These are phyloP conservation scores for Eudorcas thomsonii DNA, from an alignment of 2,113 vertebrate species.

Conservation along the genomic window DNA sequence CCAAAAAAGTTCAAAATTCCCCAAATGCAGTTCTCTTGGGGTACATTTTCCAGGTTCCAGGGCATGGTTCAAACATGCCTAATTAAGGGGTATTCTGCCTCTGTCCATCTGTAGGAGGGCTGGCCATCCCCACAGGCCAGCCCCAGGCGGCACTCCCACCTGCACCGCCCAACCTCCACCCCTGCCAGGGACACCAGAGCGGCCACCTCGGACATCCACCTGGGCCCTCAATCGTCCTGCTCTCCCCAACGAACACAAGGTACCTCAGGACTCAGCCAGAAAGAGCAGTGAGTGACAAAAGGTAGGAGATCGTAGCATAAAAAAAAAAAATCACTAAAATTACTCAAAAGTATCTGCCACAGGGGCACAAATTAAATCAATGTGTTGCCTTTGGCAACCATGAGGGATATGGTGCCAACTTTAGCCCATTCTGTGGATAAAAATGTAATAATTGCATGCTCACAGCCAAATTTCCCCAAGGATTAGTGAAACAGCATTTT, in stretches of 20 bases:
- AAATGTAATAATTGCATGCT: conserved; percentile 34
- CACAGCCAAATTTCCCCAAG: conserved; percentile 1
- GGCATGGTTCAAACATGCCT: neutral
- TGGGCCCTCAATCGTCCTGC: rapidly evolving
- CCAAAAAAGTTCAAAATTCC: neutral
- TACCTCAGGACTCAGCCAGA: neutral
- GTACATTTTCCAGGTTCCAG: neutral
- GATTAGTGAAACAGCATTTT: neutral
- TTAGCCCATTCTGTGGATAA: conserved; percentile 21
- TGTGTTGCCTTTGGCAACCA: conserved; percentile 35
- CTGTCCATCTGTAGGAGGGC: neutral
- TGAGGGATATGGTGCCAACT: neutral
- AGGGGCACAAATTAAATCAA: conserved; percentile 23
- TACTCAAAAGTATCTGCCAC: neutral
- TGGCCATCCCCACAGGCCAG: neutral
- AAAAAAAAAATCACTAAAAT: neutral
- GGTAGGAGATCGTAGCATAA: neutral
- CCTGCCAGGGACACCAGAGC: rapidly evolving
- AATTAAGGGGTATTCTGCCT: neutral
- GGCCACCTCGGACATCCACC: too few relatives aligned
- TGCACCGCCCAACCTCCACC: rapidly evolving
- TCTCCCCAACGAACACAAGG: neutral
- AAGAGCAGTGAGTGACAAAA: neutral
- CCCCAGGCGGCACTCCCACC: too few relatives aligned
- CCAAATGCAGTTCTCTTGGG: neutral